Evolutionary conservation across 2,797 vertebrate species (phyloP).

Genomic region (Delichon dasypus): DNA sequence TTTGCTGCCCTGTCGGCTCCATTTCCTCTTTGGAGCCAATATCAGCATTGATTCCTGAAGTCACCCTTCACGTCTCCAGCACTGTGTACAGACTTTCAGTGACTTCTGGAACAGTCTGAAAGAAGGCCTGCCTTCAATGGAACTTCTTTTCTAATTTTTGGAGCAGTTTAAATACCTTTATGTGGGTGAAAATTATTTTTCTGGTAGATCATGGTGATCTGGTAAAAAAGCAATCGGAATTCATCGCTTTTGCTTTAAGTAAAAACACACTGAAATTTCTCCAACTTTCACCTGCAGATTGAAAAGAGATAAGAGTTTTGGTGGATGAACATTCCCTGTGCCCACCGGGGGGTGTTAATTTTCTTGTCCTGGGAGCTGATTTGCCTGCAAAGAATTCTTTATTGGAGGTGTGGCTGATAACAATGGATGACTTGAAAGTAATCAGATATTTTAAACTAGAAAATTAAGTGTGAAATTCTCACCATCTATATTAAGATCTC

Average conservation of each 20-base stretch:
- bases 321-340: neutral
- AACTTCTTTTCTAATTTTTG: neutral
- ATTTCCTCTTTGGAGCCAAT: constrained; percentile 1
- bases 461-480: neutral
- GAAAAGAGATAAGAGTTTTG: neutral
- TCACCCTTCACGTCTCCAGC: neutral
- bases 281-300: neutral
- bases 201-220: neutral
- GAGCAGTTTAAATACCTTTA: neutral
- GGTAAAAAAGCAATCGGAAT: neutral
- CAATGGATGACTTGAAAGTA: neutral
- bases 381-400: neutral
- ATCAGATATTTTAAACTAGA: neutral
- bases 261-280: neutral
- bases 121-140: neutral
- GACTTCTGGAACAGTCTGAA: neutral
- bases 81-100: neutral
- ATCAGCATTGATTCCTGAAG: constrained; percentile 25
- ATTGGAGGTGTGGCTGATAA: neutral
- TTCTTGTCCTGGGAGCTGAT: neutral
- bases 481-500: neutral
- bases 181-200: neutral
- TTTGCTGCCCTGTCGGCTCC: constrained; percentile 16
- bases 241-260: neutral
- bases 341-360: neutral